Evolutionary conservation across 2,113 vertebrate species (phyloP).

Genomic region (Charadrius vociferus): DNA sequence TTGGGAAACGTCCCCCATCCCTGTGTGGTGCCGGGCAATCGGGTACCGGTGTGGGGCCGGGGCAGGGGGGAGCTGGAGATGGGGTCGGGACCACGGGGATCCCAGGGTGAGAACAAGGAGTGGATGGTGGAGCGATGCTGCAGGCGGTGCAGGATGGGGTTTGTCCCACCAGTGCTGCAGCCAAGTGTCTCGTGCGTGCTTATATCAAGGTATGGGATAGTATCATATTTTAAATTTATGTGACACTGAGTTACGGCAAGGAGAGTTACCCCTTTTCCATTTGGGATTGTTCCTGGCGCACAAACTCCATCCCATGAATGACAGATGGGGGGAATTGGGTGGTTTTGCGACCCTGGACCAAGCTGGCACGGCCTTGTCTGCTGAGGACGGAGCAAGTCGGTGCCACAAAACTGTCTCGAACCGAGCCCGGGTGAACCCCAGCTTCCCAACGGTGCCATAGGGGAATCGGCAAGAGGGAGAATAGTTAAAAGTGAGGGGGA

Average conservation of each 20-base stretch:
- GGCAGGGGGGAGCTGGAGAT: background rate
- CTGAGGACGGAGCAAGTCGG: background rate
- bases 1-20: background rate
- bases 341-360: accelerated
- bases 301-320: accelerated
- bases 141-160: background rate
- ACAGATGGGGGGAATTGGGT: accelerated
- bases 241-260: accelerated
- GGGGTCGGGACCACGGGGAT: background rate
- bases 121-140: background rate
- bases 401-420: accelerated
- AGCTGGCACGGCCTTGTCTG: background rate
- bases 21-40: background rate
- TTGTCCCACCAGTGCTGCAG: background rate
- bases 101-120: background rate
- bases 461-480: accelerated
- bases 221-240: accelerated
- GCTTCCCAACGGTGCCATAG: accelerated
- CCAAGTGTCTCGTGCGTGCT: background rate
- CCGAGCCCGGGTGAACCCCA: accelerated
- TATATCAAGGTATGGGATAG: accelerated
- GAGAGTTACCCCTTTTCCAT: background rate
- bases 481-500: accelerated
- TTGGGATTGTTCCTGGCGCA: background rate
- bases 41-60: background rate